phyloP scores from a whole-genome alignment of 2,113 vertebrate species.

The Halichoeres trimaculatus region DNA sequence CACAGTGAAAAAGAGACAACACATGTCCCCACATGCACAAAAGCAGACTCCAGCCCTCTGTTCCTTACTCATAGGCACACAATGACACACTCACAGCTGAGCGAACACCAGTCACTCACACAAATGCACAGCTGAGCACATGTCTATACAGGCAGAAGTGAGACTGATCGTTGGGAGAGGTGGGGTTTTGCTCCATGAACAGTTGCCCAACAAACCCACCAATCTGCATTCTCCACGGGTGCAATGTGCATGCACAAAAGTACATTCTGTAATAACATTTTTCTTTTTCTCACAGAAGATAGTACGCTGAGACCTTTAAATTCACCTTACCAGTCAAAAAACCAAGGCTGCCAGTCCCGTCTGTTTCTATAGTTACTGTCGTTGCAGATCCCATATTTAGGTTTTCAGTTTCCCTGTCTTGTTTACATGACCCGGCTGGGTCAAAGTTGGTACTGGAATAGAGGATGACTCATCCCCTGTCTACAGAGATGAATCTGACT shows the following conservation, averaged over 20 bases:
- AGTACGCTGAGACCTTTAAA: slow-evolving; percentile 28
- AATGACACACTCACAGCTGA: slow-evolving; percentile 76
- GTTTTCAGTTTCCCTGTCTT: slow-evolving; percentile 66
- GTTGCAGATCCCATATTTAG: slow-evolving; percentile 51
- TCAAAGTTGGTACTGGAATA: slow-evolving; percentile 70
- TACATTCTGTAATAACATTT: background rate
- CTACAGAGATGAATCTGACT: slow-evolving; percentile 55
- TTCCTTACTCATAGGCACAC: slow-evolving; percentile 58
- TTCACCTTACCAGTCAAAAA: slow-evolving; percentile 26
- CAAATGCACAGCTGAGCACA: slow-evolving; percentile 69
- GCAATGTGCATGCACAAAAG: slow-evolving; percentile 7
- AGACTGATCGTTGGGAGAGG: slow-evolving; percentile 68
- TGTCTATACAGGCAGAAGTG: slow-evolving; percentile 72
- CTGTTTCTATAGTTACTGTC: slow-evolving; percentile 28
- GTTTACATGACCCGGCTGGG: slow-evolving; percentile 73
- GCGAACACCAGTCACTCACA: slow-evolving; percentile 54
- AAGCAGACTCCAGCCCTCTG: slow-evolving; percentile 50
- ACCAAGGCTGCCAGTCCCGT: background rate
- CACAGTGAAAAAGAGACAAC: slow-evolving; percentile 44
- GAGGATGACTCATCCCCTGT: slow-evolving; percentile 71
- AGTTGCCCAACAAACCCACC: slow-evolving; percentile 67
- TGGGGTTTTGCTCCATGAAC: slow-evolving; percentile 61
- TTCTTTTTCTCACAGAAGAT: background rate
- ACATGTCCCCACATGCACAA: slow-evolving; percentile 58
- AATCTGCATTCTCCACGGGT: slow-evolving; percentile 63